Evolutionary conservation across 2,797 vertebrate genomes (phyloP).

Genomic region (Orientallactaga sibirica): DNA sequence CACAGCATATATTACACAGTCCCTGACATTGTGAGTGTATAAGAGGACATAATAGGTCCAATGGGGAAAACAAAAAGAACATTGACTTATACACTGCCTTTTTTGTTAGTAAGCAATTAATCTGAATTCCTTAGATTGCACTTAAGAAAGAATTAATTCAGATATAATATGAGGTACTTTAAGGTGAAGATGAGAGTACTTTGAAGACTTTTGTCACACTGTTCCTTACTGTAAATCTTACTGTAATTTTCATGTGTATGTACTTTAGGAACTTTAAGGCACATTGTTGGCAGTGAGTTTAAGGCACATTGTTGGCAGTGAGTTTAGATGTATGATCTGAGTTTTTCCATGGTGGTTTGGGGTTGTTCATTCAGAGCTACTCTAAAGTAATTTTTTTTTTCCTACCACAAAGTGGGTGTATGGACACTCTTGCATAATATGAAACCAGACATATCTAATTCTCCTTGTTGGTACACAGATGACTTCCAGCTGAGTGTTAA

Average conservation of each 20-base stretch:
- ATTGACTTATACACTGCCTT: neutral
- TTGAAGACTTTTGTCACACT: neutral
- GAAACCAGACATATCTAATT: neutral
- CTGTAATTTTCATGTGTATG: neutral
- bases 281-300: neutral
- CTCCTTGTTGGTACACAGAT: neutral
- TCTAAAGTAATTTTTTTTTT: neutral
- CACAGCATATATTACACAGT: neutral
- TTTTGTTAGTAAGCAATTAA: conserved; percentile 28
- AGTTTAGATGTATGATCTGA: neutral
- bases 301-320: neutral
- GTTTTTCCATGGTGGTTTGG: neutral
- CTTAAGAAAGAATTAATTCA: neutral
- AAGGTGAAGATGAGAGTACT: neutral
- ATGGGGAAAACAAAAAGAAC: conserved; percentile 39
- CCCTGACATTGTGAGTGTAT: neutral
- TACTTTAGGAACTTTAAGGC: conserved; percentile 24
- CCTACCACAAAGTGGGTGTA: neutral
- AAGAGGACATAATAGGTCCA: neutral
- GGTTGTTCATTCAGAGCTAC: neutral
- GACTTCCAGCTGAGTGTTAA: neutral
- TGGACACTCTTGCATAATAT: neutral
- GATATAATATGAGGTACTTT: neutral
- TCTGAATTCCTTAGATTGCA: neutral
- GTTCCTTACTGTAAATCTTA: neutral